Percentiles rank a stretch among this genome's conserved stretches.
These are phyloP conservation scores for Drosophila nr. perissopoda DNA, from an alignment of 2,888 invertebrate species.

Conservation along the genomic window DNA sequence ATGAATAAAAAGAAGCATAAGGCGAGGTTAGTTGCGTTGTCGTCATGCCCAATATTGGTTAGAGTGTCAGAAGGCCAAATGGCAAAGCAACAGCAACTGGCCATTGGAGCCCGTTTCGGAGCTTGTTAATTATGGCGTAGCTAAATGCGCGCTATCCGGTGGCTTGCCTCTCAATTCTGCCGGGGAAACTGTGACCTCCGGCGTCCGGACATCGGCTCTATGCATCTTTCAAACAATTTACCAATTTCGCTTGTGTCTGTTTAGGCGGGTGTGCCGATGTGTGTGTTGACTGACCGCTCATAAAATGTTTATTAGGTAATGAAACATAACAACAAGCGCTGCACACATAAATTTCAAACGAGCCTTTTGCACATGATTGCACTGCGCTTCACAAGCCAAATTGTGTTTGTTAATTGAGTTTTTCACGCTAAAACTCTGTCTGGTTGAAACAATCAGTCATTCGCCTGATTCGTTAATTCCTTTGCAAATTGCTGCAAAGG, in stretches of 20 bases:
- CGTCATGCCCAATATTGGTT: background rate
- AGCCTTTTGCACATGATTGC: conserved; percentile 47
- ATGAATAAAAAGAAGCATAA: background rate
- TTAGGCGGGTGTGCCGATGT: conserved; percentile 5
- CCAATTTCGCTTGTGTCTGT: conserved; percentile 65
- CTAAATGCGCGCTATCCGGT: conserved; percentile 31
- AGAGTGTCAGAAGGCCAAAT: conserved; percentile 26
- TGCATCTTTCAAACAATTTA: conserved; percentile 80
- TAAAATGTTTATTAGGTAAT: conserved; percentile 78
- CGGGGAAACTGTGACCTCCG: conserved; percentile 25
- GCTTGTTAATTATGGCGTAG: conserved; percentile 69
- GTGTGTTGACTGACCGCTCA: conserved; percentile 52
- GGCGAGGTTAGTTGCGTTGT: background rate
- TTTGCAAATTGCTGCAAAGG: background rate
- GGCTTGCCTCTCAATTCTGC: conserved; percentile 1
- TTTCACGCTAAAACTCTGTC: conserved; percentile 37
- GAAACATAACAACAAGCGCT: conserved; percentile 65
- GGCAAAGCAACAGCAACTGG: conserved; percentile 49
- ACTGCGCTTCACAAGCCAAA: conserved; percentile 47
- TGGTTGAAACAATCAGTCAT: background rate
- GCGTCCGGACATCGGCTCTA: conserved; percentile 27
- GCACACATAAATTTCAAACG: conserved; percentile 66
- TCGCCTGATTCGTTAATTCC: background rate
- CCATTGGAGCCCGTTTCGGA: no score
- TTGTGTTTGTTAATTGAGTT: conserved; percentile 68